phyloP scores from a whole-genome alignment of 2,113 vertebrate species.

The Mus spicilegus region DNA sequence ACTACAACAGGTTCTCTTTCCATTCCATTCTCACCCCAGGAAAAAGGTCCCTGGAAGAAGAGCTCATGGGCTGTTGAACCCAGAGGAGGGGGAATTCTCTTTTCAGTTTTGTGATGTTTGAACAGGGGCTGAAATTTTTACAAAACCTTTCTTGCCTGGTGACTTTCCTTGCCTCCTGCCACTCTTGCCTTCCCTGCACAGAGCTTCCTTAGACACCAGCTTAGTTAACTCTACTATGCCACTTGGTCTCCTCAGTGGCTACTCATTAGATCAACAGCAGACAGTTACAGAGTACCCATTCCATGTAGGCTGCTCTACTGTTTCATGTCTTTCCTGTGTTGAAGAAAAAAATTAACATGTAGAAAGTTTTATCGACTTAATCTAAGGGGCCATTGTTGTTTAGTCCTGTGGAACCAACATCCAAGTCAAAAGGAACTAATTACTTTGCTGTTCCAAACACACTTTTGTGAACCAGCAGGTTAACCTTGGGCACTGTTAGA shows the following conservation, averaged over 20 bases:
- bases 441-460: background rate
- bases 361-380: background rate
- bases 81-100: background rate
- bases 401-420: background rate
- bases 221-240: background rate
- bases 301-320: background rate
- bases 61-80: background rate
- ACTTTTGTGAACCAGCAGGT: background rate
- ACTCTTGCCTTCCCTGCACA: background rate
- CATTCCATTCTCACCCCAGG: background rate
- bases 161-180: background rate
- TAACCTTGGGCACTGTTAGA: background rate
- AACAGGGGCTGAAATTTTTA: background rate
- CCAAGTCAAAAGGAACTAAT: background rate
- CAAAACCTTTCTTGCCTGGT: background rate
- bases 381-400: background rate
- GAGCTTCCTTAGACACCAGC: background rate
- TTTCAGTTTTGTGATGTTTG: constrained; percentile 43
- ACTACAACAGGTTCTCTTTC: background rate
- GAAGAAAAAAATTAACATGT: background rate
- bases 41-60: background rate
- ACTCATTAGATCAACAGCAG: background rate
- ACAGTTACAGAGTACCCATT: background rate
- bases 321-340: background rate
- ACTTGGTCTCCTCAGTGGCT: background rate